A percentile compares a stretch with the other conserved stretches of the same genome.
These are phyloP conservation scores for Falcaria lacertinaria DNA, from an alignment of 2,888 invertebrate genomes.

Conservation along the genomic window DNA sequence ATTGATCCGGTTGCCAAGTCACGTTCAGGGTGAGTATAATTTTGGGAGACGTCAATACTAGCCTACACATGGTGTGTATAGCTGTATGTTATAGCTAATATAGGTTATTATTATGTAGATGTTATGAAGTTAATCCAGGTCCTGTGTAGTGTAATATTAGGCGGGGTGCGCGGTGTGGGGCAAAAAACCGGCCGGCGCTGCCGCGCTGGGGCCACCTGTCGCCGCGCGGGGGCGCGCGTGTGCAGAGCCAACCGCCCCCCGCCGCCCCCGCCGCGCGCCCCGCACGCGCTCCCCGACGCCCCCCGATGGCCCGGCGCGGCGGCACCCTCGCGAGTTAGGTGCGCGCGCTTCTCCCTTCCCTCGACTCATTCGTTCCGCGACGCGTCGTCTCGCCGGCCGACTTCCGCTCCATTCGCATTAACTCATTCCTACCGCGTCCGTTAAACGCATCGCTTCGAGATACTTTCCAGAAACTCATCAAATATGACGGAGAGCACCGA, in stretches of 20 bases:
- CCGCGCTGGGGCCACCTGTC: conserved; percentile 64
- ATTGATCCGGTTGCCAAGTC: conserved; percentile 63
- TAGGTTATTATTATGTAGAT: conserved; percentile 50
- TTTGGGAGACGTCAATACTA: conserved; percentile 31
- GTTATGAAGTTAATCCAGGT: conserved; percentile 73
- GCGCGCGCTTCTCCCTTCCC: conserved; percentile 70
- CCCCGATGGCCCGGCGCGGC: conserved; percentile 22
- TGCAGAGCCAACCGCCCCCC: conserved; percentile 23
- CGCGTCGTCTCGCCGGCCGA: conserved; percentile 72
- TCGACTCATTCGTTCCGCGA: conserved; percentile 74
- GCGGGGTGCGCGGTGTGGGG: conserved; percentile 40
- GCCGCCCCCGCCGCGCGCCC: conserved; percentile 21
- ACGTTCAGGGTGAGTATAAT: conserved; percentile 47
- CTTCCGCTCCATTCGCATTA: conserved; percentile 48
- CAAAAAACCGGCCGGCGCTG: conserved; percentile 51
- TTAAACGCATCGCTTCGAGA: conserved; percentile 52
- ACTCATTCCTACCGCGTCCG: conserved; percentile 65
- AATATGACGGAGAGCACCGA: conserved; percentile 77
- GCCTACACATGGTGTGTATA: conserved; percentile 22
- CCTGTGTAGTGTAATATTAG: conserved; percentile 58
- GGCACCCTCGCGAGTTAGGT: conserved; percentile 29
- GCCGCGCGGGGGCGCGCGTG: conserved; percentile 46
- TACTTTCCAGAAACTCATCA: conserved; percentile 34
- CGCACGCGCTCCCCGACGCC: conserved; percentile 16
- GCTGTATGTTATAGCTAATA: conserved; percentile 33